Percentiles rank a stretch among this genome's conserved stretches.
Conservation (phyloP, 2,797 vertebrate species). For the Vireo griseus region DNA sequence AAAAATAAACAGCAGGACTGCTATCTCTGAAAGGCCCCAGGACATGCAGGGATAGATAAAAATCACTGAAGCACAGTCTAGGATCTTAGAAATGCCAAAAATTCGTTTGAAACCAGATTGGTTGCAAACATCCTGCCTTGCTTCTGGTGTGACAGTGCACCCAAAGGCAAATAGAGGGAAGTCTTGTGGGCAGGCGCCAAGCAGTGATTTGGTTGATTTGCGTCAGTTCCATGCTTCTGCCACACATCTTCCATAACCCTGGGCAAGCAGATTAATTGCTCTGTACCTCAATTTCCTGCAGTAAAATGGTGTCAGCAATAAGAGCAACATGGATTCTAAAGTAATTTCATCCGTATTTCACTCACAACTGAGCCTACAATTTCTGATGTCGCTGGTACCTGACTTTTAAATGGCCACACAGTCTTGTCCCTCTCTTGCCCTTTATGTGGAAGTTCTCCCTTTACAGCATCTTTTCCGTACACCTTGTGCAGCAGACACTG, state of each 20-base stretch:
- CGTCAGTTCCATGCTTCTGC: neutral
- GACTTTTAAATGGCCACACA: neutral
- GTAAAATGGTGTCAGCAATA: neutral
- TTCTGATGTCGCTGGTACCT: neutral
- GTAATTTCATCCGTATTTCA: neutral
- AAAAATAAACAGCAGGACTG: neutral
- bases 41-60: slow-evolving; percentile 11
- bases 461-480: neutral
- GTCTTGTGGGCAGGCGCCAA: neutral
- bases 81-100: slow-evolving; percentile 41
- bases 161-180: neutral
- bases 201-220: neutral
- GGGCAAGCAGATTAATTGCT: neutral
- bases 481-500: neutral
- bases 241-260: neutral
- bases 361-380: neutral
- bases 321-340: neutral
- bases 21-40: neutral
- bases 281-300: neutral
- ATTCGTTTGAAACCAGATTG: neutral
- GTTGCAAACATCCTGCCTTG: neutral
- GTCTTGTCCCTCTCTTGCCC: neutral
- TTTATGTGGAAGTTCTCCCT: neutral
- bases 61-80: slow-evolving; percentile 9
- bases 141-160: neutral